Evolutionary conservation across 1,140 invertebrate genomes (phyloP).

Genomic region (Drosophila grimshawi): DNA sequence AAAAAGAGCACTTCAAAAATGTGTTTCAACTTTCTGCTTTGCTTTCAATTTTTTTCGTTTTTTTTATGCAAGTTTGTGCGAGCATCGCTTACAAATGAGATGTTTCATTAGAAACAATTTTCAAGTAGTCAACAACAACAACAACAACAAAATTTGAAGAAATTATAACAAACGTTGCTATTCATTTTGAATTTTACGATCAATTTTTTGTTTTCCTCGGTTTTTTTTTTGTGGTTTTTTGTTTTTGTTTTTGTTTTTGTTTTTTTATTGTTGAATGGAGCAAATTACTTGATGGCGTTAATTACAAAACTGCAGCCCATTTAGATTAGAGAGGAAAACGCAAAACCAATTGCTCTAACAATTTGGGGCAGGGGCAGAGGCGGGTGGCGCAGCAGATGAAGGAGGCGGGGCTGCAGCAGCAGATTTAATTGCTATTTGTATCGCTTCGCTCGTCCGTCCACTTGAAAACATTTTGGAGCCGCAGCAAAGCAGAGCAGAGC

Average conservation of each 20-base stretch:
- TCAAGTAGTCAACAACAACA: conserved; percentile 33
- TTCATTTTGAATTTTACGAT: conserved; percentile 44
- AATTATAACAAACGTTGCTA: conserved; percentile 33
- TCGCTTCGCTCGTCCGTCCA: conserved; percentile 17
- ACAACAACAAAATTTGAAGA: conserved; percentile 1
- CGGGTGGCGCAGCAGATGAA: too few species aligned
- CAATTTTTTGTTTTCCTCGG: background rate
- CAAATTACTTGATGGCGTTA: conserved; percentile 52
- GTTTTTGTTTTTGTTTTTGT: background rate
- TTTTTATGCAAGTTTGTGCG: background rate
- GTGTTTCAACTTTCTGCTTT: conserved; percentile 1
- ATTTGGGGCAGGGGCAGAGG: background rate
- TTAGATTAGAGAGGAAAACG: conserved; percentile 48
- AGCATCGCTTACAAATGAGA: conserved; percentile 26
- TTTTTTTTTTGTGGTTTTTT: background rate
- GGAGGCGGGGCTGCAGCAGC: background rate
- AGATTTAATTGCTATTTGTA: conserved; percentile 36
- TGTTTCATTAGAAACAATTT: conserved; percentile 40
- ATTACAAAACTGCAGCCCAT: conserved; percentile 53
- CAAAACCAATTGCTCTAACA: conserved; percentile 34
- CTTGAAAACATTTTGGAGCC: conserved; percentile 29
- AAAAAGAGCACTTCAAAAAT: conserved; percentile 8
- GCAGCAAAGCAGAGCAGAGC: conserved; percentile 9
- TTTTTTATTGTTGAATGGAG: conserved; percentile 1
- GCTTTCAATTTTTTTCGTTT: conserved; percentile 9